Percentiles rank a stretch among this genome's conserved stretches.
These are phyloP conservation scores for Ernsta delagoae DNA, from an alignment of 2,888 invertebrate species.

Conservation along the genomic window DNA sequence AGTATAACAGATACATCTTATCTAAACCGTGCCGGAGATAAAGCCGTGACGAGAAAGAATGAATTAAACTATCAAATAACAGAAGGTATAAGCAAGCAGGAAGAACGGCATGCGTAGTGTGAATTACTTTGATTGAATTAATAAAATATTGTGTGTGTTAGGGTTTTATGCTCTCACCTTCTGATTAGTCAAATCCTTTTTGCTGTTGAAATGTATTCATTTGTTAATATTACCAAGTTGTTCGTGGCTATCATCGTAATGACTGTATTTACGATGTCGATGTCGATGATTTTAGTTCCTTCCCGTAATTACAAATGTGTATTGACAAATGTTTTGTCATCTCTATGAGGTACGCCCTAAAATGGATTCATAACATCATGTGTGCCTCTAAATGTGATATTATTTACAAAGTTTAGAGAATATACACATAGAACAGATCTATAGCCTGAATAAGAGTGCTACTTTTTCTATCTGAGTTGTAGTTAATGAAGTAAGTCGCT, in stretches of 20 bases:
- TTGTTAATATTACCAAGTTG: slow-evolving; percentile 54
- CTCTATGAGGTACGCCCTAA: not conserved
- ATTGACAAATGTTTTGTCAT: too few species aligned
- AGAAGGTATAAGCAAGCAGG: not conserved
- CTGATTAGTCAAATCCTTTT: slow-evolving; percentile 65
- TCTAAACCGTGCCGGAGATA: not conserved
- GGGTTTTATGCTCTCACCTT: slow-evolving; percentile 63
- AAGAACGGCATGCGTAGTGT: slow-evolving; percentile 8
- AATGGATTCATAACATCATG: too few species aligned
- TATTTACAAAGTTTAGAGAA: too few species aligned
- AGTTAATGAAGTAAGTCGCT: too few species aligned
- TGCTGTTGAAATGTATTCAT: slow-evolving; percentile 69
- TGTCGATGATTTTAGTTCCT: not conserved
- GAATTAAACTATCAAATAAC: too few species aligned
- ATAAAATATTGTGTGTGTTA: slow-evolving; percentile 37
- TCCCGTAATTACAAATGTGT: too few species aligned
- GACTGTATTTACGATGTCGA: slow-evolving; percentile 41
- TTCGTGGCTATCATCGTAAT: slow-evolving; percentile 36
- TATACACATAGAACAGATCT: too few species aligned
- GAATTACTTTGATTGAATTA: slow-evolving; percentile 39
- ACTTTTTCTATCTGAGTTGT: too few species aligned
- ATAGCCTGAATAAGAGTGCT: too few species aligned
- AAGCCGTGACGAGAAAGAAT: too few species aligned
- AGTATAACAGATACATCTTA: too few species aligned
- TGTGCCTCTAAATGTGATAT: too few species aligned